A percentile compares a stretch with the other conserved stretches of the same genome.
phyloP scores from a whole-genome alignment of 2,888 invertebrate species.

The Drosophila recens region DNA sequence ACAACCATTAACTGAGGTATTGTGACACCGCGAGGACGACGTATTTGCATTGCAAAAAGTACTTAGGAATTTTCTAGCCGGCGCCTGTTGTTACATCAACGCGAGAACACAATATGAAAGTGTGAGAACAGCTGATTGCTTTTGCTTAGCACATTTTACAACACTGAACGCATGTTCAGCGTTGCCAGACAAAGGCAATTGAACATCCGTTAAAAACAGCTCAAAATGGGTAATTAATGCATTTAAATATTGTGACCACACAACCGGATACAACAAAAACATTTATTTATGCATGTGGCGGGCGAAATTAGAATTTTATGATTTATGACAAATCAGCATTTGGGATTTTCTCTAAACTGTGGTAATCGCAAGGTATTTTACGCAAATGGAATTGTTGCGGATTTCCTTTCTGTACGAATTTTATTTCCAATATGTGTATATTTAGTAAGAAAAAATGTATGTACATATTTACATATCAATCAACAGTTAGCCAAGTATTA shows the following conservation, averaged over 20 bases:
- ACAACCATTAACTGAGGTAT: slow-evolving; percentile 84
- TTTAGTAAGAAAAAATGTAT: slow-evolving; percentile 16
- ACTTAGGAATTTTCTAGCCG: slow-evolving; percentile 21
- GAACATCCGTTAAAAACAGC: slow-evolving; percentile 4
- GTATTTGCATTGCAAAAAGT: slow-evolving; percentile 82
- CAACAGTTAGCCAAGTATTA: slow-evolving; percentile 30
- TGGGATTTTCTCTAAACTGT: neutral
- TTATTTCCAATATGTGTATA: slow-evolving; percentile 1
- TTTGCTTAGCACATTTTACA: slow-evolving; percentile 2
- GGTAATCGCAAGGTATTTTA: slow-evolving; percentile 24
- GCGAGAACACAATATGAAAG: slow-evolving; percentile 5
- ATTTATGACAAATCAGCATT: neutral
- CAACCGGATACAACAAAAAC: neutral
- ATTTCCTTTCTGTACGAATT: slow-evolving; percentile 18
- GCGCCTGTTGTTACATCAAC: slow-evolving; percentile 57
- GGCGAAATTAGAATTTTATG: neutral
- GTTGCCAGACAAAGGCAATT: slow-evolving; percentile 38
- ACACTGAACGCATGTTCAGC: slow-evolving; percentile 13
- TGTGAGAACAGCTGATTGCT: slow-evolving; percentile 36
- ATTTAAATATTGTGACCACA: neutral
- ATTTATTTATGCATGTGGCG: neutral
- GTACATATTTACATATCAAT: slow-evolving; percentile 39
- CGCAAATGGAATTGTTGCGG: slow-evolving; percentile 27
- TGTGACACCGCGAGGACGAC: slow-evolving; percentile 83
- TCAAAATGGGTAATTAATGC: neutral